phyloP scores from a whole-genome alignment of 2,113 vertebrate species.

The Gopherus evgoodei region DNA sequence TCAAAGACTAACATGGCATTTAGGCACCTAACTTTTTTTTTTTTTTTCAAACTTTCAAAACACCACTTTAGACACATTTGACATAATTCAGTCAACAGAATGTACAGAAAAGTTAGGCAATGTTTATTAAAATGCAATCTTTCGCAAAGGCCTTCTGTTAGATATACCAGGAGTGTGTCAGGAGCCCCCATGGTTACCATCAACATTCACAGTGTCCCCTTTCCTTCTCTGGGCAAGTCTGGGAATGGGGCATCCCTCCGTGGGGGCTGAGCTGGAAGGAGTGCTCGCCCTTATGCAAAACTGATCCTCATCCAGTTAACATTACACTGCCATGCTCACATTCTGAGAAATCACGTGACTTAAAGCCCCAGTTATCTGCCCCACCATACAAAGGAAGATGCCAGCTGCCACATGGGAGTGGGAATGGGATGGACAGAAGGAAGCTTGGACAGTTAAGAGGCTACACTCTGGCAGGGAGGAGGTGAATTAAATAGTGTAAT shows the following conservation, averaged over 20 bases:
- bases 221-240: neutral
- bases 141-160: neutral
- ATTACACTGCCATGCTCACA: neutral
- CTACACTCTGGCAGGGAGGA: neutral
- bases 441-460: neutral
- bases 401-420: no score
- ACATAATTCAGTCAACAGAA: neutral
- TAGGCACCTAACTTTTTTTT: neutral
- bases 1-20: neutral
- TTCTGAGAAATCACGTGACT: neutral
- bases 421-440: neutral
- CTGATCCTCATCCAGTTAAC: neutral
- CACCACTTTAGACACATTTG: neutral
- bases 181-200: neutral
- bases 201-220: neutral
- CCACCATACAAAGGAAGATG: neutral
- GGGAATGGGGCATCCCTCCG: neutral
- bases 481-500: neutral
- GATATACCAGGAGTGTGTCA: neutral
- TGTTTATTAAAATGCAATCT: neutral
- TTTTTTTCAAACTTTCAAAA: neutral
- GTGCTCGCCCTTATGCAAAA: neutral
- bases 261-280: neutral
- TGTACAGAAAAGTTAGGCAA: neutral
- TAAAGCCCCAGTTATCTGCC: neutral